phyloP scores from a whole-genome alignment of 1,140 invertebrate species.

The Drosophila willistoni region DNA sequence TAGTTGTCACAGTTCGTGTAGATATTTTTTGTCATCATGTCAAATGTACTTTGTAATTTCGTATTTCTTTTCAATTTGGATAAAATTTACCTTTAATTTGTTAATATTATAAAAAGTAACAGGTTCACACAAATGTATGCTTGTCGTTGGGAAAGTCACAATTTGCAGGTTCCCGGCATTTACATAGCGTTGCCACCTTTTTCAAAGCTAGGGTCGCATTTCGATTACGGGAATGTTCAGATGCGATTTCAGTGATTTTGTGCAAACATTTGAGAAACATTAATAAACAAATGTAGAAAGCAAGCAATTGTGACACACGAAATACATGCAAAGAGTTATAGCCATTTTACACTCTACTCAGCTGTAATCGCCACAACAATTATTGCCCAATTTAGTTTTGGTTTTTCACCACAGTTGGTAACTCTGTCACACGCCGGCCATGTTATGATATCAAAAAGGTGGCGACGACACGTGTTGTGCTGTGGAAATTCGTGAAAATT shows the following conservation, averaged over 20 bases:
- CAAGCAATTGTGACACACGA: background rate
- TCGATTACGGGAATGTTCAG: conserved; percentile 20
- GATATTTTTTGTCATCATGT: background rate
- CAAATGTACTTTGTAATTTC: background rate
- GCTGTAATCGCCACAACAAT: background rate
- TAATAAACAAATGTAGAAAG: conserved; percentile 13
- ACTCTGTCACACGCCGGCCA: conserved; percentile 78
- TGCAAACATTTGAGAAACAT: conserved; percentile 41
- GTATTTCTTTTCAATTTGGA: too few relatives aligned
- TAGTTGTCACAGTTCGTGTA: background rate
- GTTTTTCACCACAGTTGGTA: conserved; percentile 50
- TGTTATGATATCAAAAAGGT: conserved; percentile 82
- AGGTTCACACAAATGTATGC: too few relatives aligned
- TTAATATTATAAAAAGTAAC: too few relatives aligned
- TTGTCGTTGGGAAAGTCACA: too few relatives aligned
- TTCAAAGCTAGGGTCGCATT: conserved; percentile 40
- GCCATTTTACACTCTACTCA: background rate
- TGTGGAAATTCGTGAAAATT: conserved; percentile 52
- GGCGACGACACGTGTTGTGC: conserved; percentile 76
- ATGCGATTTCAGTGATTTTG: conserved; percentile 55
- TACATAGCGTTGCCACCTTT: background rate
- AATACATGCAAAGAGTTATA: conserved; percentile 6
- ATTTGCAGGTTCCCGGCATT: background rate
- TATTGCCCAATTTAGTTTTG: conserved; percentile 22
- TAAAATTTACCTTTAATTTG: too few relatives aligned